phyloP scores from a whole-genome alignment of 2,888 invertebrate genomes.

The Helicoverpa assulta region DNA sequence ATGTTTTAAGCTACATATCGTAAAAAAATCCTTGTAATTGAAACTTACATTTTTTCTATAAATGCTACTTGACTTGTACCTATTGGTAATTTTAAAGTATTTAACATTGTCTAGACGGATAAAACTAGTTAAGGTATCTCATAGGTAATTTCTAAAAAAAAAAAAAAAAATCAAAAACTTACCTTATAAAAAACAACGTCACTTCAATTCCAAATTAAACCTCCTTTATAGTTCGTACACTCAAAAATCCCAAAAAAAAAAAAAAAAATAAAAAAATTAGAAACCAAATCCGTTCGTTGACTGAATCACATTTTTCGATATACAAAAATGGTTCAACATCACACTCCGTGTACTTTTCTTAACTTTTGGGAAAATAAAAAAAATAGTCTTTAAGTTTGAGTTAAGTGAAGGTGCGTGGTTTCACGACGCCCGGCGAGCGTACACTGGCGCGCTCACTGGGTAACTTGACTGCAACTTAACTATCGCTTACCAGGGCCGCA shows the following conservation, averaged over 20 bases:
- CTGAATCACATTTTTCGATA: constrained; percentile 88
- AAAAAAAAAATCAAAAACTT: constrained; percentile 37
- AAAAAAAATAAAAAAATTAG: constrained; percentile 61
- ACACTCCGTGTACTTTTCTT: constrained; percentile 66
- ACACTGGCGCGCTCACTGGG: constrained; percentile 56
- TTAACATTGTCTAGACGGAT: too few species aligned
- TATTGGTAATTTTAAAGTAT: too few species aligned
- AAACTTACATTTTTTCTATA: too few species aligned
- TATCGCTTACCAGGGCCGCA: constrained; percentile 69
- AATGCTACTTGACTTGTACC: too few species aligned
- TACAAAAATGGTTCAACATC: constrained; percentile 85
- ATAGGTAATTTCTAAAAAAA: too few species aligned
- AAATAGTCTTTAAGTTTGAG: constrained; percentile 50
- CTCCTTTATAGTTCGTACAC: constrained; percentile 66
- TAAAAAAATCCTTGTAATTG: too few species aligned
- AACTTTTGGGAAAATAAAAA: constrained; percentile 55
- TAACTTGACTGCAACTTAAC: constrained; percentile 64
- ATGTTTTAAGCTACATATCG: too few species aligned
- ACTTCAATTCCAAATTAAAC: constrained; percentile 68
- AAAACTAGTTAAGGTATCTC: too few species aligned
- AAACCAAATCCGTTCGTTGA: constrained; percentile 72
- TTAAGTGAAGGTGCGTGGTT: constrained; percentile 59
- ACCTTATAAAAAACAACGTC: constrained; percentile 71
- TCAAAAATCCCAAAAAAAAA: constrained; percentile 60
- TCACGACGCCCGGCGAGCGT: constrained; percentile 54